phyloP scores from a whole-genome alignment of 1,140 invertebrate genomes.

The Trichoplusia ni region DNA sequence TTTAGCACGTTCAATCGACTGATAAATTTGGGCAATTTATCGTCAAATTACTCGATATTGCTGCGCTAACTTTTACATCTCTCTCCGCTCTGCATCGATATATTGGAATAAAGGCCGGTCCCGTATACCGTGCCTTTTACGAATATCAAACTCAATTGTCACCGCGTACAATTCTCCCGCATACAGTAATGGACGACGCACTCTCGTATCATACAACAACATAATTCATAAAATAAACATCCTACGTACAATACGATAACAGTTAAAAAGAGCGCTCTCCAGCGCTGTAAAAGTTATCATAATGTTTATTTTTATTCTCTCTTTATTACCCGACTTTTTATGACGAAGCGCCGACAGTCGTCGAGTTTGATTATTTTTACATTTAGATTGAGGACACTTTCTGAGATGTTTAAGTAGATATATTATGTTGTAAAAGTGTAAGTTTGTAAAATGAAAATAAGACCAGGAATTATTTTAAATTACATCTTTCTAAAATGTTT shows the following conservation, averaged over 20 bases:
- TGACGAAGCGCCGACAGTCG: conserved; percentile 9
- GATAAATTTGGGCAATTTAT: conserved; percentile 47
- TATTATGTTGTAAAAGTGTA: background rate
- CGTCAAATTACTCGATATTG: conserved; percentile 44
- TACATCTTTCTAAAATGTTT: too few relatives aligned
- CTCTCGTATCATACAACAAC: background rate
- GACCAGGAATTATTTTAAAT: too few relatives aligned
- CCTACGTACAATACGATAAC: conserved; percentile 26
- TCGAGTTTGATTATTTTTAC: conserved; percentile 22
- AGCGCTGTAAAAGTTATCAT: conserved; percentile 26
- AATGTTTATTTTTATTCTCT: conserved; percentile 33
- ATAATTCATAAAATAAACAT: conserved; percentile 26
- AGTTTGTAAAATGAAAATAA: too few relatives aligned
- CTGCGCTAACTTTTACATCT: conserved; percentile 32
- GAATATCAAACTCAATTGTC: conserved; percentile 14
- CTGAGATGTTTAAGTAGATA: background rate
- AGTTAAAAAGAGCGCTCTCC: conserved; percentile 24
- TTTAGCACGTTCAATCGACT: conserved; percentile 40
- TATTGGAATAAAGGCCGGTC: conserved; percentile 3
- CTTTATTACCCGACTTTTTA: conserved; percentile 26
- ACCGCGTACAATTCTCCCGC: background rate
- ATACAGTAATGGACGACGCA: background rate
- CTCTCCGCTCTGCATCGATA: background rate
- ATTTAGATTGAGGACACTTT: conserved; percentile 18
- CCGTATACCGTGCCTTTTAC: background rate